Conservation (phyloP, 2,888 invertebrate genomes). For the Allophyes oxyacanthae region DNA sequence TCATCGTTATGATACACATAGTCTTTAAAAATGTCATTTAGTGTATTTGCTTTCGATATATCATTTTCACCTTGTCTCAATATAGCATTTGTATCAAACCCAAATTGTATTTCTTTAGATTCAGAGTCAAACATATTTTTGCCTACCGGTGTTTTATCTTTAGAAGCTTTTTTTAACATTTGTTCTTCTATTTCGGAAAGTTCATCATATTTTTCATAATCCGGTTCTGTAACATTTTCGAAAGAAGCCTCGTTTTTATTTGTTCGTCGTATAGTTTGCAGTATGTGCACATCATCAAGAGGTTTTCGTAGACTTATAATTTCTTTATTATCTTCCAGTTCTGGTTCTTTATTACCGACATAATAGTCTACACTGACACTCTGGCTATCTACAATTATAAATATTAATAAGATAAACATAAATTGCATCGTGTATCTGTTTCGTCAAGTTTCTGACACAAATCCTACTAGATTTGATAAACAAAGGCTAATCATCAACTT, state of each 20-base stretch:
- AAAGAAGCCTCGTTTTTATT: conserved; percentile 4
- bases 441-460: neutral
- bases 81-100: conserved; percentile 20
- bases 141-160: conserved; percentile 3
- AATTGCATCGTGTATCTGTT: conserved; percentile 25
- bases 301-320: conserved; percentile 1
- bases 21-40: conserved; percentile 55
- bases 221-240: conserved; percentile 13
- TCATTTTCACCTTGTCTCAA: conserved; percentile 14
- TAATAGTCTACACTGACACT: conserved; percentile 67
- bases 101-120: conserved; percentile 8
- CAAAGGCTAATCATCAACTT: neutral
- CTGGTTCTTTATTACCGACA: conserved; percentile 33
- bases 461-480: conserved; percentile 15
- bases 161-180: conserved; percentile 16
- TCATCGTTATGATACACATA: conserved; percentile 45
- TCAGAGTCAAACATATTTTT: conserved; percentile 15
- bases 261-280: conserved; percentile 11
- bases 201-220: conserved; percentile 43
- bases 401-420: conserved; percentile 19
- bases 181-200: conserved; percentile 44
- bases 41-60: conserved; percentile 14
- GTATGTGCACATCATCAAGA: conserved; percentile 7
- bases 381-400: conserved; percentile 41
- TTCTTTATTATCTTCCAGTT: conserved; percentile 10